These are phyloP conservation scores for Calonectris borealis DNA, from an alignment of 2,113 vertebrate genomes.

Conservation along the genomic window DNA sequence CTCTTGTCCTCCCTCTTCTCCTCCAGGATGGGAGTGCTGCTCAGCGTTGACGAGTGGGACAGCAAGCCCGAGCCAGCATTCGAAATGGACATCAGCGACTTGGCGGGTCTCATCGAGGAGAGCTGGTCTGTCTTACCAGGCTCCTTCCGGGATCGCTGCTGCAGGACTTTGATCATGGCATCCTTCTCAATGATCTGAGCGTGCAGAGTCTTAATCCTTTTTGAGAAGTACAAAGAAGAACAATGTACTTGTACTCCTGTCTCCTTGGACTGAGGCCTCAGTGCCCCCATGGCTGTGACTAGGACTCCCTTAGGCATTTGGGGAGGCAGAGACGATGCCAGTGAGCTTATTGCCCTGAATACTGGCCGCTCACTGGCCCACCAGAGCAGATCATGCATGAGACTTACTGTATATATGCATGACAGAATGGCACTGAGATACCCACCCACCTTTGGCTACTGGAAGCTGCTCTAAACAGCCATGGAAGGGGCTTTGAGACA, in stretches of 20 bases:
- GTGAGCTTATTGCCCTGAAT: not conserved
- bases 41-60: conserved; percentile 87
- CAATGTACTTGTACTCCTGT: not conserved
- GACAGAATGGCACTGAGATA: not conserved
- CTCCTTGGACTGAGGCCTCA: not conserved
- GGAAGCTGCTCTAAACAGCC: not conserved
- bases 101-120: conserved; percentile 92
- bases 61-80: conserved; percentile 87
- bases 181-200: conserved; percentile 99
- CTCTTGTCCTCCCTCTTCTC: conserved; percentile 91
- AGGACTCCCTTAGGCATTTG: not conserved
- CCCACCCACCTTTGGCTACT: not conserved
- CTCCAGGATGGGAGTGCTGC: conserved; percentile 91
- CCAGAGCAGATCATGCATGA: not conserved
- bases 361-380: not conserved
- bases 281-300: not conserved
- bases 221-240: not conserved
- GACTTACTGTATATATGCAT: not conserved
- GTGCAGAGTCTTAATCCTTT: conserved; percentile 96
- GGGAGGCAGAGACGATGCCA: not conserved
- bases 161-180: conserved; percentile 98
- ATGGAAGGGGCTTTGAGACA: not conserved
- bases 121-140: conserved; percentile 86
- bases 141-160: conserved; percentile 96
- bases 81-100: conserved; percentile 97